Base-by-base conservation (phyloP, 2,888 invertebrate species). In the Hypomecis atomaria region DNA sequence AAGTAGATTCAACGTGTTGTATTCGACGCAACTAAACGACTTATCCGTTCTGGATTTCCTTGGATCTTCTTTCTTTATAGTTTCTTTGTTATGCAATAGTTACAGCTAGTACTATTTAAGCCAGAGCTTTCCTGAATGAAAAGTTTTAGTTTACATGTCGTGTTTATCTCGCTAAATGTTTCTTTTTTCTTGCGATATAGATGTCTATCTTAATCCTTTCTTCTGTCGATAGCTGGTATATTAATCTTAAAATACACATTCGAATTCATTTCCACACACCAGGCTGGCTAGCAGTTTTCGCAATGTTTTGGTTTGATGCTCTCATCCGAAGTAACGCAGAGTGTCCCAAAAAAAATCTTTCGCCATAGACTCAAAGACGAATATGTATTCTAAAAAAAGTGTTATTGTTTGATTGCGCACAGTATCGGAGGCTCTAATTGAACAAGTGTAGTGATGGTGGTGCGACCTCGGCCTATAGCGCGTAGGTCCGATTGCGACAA, bases 371-470 rank as follows among this genome's bases (percentile, higher is more conserved):
- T 70, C 71, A 69, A 63, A 68, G 69, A 64, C 62, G 44, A 54
- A 23, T 59, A n/a, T n/a, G n/a, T n/a, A 67, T 70, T 69, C 62
- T 59, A 57, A 59, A 71, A 59, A 71, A 69, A 67, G 68, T 67
- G 65, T 67, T 77, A 75, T 81, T 78, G 75, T 78, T 78, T 75
- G 82, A 82, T 82, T 85, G 83, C 83, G 82, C 75, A 81, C 82
- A 77, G 80, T 79, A 80, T 84, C 79, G 71, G 78, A 82, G 85
- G 83, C 77, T 88, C 85, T 89, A 87, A 90, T 91, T 89, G 89
- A 89, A 91, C 90, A 91, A 89, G 89, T 89, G 89, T 83, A 79
- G 82, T 81, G 85, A 81, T 84, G 85, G 78, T 80, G 82, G 77
- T 75, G 77, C 83, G 87, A 78, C 89, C 88, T 89, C 90, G 86